Conservation (phyloP, 2,888 invertebrate species). For the Mamestra brassicae region DNA sequence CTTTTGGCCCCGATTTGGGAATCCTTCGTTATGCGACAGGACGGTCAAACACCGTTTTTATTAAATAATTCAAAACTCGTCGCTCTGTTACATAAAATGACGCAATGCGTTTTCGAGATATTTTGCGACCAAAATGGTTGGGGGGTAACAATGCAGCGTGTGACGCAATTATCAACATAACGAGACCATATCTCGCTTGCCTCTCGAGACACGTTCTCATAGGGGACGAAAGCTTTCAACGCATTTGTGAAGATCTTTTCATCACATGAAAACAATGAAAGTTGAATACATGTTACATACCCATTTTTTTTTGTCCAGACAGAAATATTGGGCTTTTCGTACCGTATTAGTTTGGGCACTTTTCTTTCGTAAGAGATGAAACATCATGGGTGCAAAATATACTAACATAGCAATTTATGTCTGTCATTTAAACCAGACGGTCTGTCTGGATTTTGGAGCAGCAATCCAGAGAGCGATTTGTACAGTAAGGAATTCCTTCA, state of each 20-base stretch:
- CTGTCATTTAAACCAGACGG: not conserved
- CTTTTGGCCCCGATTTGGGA: constrained; percentile 27
- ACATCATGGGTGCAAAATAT: too few species aligned
- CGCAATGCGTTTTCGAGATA: constrained; percentile 73
- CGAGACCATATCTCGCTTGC: constrained; percentile 26
- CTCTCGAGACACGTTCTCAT: constrained; percentile 12
- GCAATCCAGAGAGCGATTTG: not conserved
- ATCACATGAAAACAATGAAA: not conserved
- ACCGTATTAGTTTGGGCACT: constrained; percentile 1
- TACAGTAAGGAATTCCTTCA: not conserved
- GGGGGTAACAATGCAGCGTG: constrained; percentile 54
- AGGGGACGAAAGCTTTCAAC: constrained; percentile 14
- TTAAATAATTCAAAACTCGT: constrained; percentile 71
- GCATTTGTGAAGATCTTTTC: constrained; percentile 7
- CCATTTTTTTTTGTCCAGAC: not conserved
- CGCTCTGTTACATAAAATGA: constrained; percentile 74
- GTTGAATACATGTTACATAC: constrained; percentile 1
- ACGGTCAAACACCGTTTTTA: constrained; percentile 54
- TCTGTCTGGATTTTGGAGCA: not conserved
- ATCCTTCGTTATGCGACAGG: constrained; percentile 31
- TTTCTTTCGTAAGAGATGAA: not conserved
- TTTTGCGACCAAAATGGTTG: constrained; percentile 69
- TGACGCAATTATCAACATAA: constrained; percentile 37
- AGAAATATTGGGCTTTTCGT: not conserved
- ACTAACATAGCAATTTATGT: not conserved